Conservation (phyloP, 1,140 invertebrate species). For the Pseudomyrmex sp. region DNA sequence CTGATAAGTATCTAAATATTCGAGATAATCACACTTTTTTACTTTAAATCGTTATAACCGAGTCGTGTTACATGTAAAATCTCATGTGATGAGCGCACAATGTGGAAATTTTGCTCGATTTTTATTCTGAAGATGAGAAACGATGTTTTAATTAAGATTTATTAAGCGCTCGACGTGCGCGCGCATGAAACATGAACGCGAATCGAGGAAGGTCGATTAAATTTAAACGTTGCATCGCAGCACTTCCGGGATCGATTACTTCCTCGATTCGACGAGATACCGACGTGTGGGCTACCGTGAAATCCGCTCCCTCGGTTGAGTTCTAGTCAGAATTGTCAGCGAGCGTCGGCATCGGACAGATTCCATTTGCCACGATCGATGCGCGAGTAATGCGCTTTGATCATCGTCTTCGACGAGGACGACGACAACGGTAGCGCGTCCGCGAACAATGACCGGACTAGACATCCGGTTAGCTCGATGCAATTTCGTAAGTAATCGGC, state of each 20-base stretch:
- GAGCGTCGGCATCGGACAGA: slow-evolving; percentile 18
- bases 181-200: background rate
- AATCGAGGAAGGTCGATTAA: background rate
- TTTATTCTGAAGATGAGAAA: no score
- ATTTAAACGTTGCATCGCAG: background rate
- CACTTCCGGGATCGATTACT: slow-evolving; percentile 25
- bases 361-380: slow-evolving; percentile 47
- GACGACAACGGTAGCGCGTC: slow-evolving; percentile 5
- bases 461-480: slow-evolving; percentile 27
- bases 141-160: background rate
- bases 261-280: slow-evolving; percentile 21
- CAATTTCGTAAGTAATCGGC: slow-evolving; percentile 43
- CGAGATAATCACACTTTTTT: slow-evolving; percentile 24
- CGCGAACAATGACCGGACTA: slow-evolving; percentile 46
- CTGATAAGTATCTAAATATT: slow-evolving; percentile 37
- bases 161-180: no score
- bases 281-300: background rate
- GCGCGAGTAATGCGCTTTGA: slow-evolving; percentile 59
- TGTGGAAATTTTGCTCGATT: no score
- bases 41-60: slow-evolving; percentile 35
- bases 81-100: background rate
- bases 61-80: background rate
- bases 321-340: slow-evolving; percentile 52
- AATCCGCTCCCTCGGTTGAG: slow-evolving; percentile 48
- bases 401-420: slow-evolving; percentile 37